Percentiles rank a stretch among this genome's conserved stretches.
Conservation (phyloP, 2,797 vertebrate species). For the Tokudaia muenninki region DNA sequence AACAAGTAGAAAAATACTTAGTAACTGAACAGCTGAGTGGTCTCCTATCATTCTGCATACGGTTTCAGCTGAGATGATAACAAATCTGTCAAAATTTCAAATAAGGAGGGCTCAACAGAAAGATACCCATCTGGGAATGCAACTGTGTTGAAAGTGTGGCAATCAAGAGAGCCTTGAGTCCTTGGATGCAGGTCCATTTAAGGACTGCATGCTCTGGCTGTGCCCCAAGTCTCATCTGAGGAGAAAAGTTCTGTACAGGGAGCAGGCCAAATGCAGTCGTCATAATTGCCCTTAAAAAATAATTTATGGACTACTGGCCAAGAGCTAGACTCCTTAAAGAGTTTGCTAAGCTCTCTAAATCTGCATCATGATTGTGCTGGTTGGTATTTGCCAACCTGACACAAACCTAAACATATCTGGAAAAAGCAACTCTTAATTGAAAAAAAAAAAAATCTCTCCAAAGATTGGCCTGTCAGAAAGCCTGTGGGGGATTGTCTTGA, state of each 20-base stretch:
- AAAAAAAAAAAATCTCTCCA: background rate
- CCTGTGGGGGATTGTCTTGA: background rate
- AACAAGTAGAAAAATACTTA: background rate
- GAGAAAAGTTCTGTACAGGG: background rate
- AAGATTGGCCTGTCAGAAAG: background rate
- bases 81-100: background rate
- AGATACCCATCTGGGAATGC: background rate
- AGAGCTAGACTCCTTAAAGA: background rate
- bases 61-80: background rate
- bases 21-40: background rate
- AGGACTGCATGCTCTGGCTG: accelerated
- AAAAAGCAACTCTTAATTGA: background rate
- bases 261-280: background rate
- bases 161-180: background rate
- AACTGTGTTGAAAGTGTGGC: accelerated
- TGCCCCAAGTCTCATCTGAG: background rate
- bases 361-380: background rate
- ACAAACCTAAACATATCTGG: background rate
- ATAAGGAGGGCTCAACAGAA: background rate
- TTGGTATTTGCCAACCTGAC: background rate
- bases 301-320: background rate
- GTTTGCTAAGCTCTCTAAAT: background rate
- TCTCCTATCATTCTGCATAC: background rate
- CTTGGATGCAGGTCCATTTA: background rate
- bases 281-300: background rate